A percentile compares a stretch with the other conserved stretches of the same genome.
These are phyloP conservation scores for Pseudotriccus pelzelni DNA, from an alignment of 2,797 vertebrate species.

Conservation along the genomic window DNA sequence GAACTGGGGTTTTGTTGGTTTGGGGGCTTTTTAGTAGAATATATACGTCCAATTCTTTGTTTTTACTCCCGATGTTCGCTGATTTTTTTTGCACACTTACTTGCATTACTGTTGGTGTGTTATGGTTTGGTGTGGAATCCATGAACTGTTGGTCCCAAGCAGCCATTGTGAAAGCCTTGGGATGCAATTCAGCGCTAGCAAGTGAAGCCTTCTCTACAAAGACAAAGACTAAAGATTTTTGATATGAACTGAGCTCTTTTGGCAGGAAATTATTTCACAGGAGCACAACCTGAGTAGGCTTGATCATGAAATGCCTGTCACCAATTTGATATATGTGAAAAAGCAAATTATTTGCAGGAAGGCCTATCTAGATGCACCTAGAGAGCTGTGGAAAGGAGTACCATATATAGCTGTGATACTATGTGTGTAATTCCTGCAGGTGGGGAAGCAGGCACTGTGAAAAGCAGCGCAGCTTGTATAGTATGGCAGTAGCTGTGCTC, in stretches of 20 bases:
- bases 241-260: not conserved
- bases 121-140: fast-evolving
- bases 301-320: not conserved
- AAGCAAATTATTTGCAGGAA: not conserved
- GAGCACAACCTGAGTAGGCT: not conserved
- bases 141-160: not conserved
- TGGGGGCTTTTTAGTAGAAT: not conserved
- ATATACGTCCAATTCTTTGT: not conserved
- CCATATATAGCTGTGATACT: not conserved
- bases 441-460: not conserved
- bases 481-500: not conserved
- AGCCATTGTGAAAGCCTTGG: not conserved
- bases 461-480: not conserved
- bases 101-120: not conserved
- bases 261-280: not conserved
- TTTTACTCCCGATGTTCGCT: not conserved
- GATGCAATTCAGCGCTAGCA: not conserved
- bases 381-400: not conserved
- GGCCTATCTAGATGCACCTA: not conserved
- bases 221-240: not conserved
- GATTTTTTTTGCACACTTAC: not conserved
- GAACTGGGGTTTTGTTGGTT: not conserved
- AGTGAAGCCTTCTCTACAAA: not conserved
- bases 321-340: not conserved
- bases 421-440: not conserved